phyloP scores from a whole-genome alignment of 2,888 invertebrate species.

The Drosophila imparisetae region DNA sequence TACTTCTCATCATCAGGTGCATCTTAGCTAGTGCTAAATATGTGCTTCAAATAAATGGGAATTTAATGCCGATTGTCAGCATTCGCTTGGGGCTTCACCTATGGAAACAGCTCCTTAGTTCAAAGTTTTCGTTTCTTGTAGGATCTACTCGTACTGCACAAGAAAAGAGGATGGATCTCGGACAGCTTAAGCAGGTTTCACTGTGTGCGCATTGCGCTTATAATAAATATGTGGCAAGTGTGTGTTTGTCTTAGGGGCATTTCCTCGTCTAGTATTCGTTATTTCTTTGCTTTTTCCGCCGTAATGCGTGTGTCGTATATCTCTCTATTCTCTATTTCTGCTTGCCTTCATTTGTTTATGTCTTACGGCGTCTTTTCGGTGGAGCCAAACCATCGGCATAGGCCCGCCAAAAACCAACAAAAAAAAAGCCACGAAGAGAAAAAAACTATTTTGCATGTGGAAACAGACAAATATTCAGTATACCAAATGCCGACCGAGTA shows the following conservation, averaged over 20 bases:
- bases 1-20: neutral
- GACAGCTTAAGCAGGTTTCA: slow-evolving; percentile 12
- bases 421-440: neutral
- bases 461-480: slow-evolving; percentile 12
- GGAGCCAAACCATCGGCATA: slow-evolving; percentile 3
- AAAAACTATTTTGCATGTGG: slow-evolving; percentile 55
- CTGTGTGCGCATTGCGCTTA: slow-evolving; percentile 31
- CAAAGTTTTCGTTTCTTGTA: neutral
- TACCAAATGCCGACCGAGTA: slow-evolving; percentile 14
- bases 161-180: neutral
- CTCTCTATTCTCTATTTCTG: slow-evolving; percentile 49
- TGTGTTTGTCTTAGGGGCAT: slow-evolving; percentile 49
- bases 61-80: neutral
- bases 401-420: slow-evolving; percentile 28
- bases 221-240: slow-evolving; percentile 53
- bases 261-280: slow-evolving; percentile 50
- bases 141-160: neutral
- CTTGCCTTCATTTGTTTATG: slow-evolving; percentile 73
- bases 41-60: neutral
- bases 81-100: neutral
- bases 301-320: slow-evolving; percentile 53
- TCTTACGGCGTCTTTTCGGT: slow-evolving; percentile 34
- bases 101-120: neutral
- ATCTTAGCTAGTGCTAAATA: neutral
- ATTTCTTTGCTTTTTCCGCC: slow-evolving; percentile 29